Percentiles rank a stretch among this genome's conserved stretches.
These are phyloP conservation scores for Aproaerema taeniolella DNA, from an alignment of 2,888 invertebrate genomes.

Conservation along the genomic window DNA sequence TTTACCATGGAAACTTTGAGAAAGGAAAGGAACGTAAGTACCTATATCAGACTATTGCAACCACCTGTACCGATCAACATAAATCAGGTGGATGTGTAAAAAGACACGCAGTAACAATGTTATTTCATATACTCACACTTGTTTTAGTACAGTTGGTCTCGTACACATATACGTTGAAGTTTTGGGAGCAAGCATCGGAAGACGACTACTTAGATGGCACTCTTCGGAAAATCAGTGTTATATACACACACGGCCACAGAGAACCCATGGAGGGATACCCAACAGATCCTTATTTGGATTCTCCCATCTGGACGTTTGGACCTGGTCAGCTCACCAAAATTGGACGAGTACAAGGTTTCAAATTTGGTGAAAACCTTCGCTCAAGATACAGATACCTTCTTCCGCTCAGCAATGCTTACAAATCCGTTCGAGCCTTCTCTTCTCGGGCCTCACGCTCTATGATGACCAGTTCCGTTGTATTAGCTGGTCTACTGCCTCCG, in stretches of 20 bases:
- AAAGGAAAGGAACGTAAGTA: too few relatives aligned
- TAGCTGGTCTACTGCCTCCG: slow-evolving; percentile 19
- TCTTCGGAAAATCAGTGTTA: slow-evolving; percentile 14
- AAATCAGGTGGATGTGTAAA: too few relatives aligned
- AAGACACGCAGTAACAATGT: too few relatives aligned
- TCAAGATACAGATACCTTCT: slow-evolving; percentile 14
- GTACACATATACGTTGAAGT: too few relatives aligned
- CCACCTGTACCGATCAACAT: too few relatives aligned
- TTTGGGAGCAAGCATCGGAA: not conserved
- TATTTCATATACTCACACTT: too few relatives aligned
- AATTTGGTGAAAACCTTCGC: slow-evolving; percentile 14
- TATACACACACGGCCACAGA: slow-evolving; percentile 17
- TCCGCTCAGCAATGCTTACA: slow-evolving; percentile 14
- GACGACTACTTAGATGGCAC: not conserved
- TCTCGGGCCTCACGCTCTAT: slow-evolving; percentile 13
- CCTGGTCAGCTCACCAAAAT: slow-evolving; percentile 16
- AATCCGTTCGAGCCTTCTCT: slow-evolving; percentile 13
- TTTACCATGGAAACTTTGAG: too few relatives aligned
- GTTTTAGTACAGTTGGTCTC: too few relatives aligned
- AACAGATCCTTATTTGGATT: slow-evolving; percentile 13
- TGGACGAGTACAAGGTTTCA: slow-evolving; percentile 16
- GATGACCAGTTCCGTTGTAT: slow-evolving; percentile 17
- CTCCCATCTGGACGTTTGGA: slow-evolving; percentile 16
- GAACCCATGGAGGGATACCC: slow-evolving; percentile 15
- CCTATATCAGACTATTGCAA: not conserved